Percentiles rank a stretch among this genome's conserved stretches.
These are phyloP conservation scores for Menidia menidia DNA, from an alignment of 2,797 vertebrate species.

Conservation along the genomic window DNA sequence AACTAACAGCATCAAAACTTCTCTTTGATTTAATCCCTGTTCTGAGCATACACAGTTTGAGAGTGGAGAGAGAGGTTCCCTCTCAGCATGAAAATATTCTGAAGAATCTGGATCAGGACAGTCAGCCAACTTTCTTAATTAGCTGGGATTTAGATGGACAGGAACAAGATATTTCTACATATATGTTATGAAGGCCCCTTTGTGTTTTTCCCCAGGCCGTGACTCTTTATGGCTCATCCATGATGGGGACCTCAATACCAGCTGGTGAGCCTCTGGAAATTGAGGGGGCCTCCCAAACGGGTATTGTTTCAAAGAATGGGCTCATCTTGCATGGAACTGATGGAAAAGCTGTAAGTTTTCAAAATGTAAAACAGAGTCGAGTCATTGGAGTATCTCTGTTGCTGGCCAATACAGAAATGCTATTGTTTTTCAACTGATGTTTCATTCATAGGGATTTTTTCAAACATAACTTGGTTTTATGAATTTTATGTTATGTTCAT, in stretches of 20 bases:
- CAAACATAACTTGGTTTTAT: not conserved
- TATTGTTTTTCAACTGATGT: not conserved
- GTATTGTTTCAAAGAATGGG: conserved; percentile 90
- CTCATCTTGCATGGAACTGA: conserved; percentile 91
- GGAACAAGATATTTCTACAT: no score
- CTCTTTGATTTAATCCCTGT: no score
- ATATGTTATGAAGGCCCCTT: conserved; percentile 1
- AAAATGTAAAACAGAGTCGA: not conserved
- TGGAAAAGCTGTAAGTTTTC: conserved; percentile 89
- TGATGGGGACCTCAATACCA: conserved; percentile 83
- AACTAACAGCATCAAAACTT: no score
- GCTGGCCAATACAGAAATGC: not conserved
- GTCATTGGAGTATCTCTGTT: not conserved
- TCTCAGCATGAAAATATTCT: no score
- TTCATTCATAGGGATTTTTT: not conserved
- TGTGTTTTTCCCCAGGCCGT: conserved; percentile 81
- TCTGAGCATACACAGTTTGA: no score
- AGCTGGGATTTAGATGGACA: no score
- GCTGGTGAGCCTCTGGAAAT: conserved; percentile 87
- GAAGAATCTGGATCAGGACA: no score
- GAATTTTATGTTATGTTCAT: not conserved
- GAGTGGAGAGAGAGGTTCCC: no score
- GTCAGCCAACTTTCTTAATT: no score
- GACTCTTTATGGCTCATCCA: conserved; percentile 91
- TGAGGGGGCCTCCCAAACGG: conserved; percentile 85